Evolutionary conservation across 2,797 vertebrate species (phyloP), one percentile per base, ranked within the genome.

Genomic region (Menidia menidia): DNA sequence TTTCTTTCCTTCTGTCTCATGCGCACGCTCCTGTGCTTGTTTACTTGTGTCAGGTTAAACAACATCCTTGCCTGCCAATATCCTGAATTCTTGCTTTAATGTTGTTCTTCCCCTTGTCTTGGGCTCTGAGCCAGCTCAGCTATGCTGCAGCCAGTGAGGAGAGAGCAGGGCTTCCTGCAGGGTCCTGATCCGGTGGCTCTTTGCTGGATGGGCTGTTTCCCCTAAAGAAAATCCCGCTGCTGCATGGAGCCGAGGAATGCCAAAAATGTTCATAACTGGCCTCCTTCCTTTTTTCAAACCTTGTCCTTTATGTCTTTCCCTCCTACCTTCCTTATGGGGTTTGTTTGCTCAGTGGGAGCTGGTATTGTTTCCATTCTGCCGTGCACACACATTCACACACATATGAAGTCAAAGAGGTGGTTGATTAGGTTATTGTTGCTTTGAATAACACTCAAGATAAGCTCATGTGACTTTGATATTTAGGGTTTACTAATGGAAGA

Each of bases 1-100:
- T 73, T 32, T 45, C 54, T 44, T 14, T 71, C 42, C 53, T 33
- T 60, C 50, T 44, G 48, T 53, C 50, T 72, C 69, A 12, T 16
- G 43, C 71, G 45, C 67, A 19, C 62, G 35, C 53, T 53, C 45
- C 54, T 68, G 25, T 33, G 41, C 60, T 65, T 88, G 80, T 86
- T 89, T 86, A 76, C 74, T 73, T n/a, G 65, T 77, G 72, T 75
- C 79, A 89, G 76, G 83, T 86, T 70, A 51, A 91, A 90, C 83
- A 92, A 90, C 75, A 82, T 83, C 75, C 66, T 64, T 54, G 63
- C 53, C 76, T 71, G 75, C 68, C 71, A 82, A 69, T 77, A 66
- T 82, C 77, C 82, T 45, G 60, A 75, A 88, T 89, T 88, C 84
- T 68, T 85, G 82, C 87, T 85, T 91, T 92, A 90, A 91, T 88